phyloP scores from a whole-genome alignment of 1,140 invertebrate species.

The Bombus fervidus region DNA sequence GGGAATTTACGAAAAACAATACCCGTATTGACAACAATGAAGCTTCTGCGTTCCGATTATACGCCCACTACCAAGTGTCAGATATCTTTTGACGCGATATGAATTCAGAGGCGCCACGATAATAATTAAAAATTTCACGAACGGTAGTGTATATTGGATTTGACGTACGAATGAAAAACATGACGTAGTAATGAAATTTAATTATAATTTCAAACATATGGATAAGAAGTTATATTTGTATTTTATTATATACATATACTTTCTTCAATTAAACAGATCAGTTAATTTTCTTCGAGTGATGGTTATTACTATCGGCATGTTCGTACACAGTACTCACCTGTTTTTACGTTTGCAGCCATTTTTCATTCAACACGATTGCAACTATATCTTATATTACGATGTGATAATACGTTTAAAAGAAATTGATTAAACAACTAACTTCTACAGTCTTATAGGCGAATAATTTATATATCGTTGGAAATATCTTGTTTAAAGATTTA shows the following conservation, averaged over 20 bases:
- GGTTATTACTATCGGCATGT: constrained; percentile 23
- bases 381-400: constrained; percentile 18
- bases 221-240: not conserved
- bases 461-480: not conserved
- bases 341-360: constrained; percentile 76
- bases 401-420: constrained; percentile 17
- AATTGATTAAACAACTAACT: constrained; percentile 11
- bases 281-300: not conserved
- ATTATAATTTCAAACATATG: not conserved
- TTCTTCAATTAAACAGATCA: not conserved
- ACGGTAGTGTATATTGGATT: not conserved
- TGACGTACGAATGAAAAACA: constrained; percentile 5
- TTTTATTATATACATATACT: not conserved
- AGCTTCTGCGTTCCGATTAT: constrained; percentile 8
- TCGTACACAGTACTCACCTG: constrained; percentile 71
- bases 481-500: not conserved
- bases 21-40: not conserved
- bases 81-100: not conserved
- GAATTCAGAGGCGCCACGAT: constrained; percentile 8
- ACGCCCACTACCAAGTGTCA: constrained; percentile 33
- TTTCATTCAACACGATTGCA: constrained; percentile 58
- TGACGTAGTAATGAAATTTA: constrained; percentile 30
- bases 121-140: constrained; percentile 14
- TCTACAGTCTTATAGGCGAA: not conserved
- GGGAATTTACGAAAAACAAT: constrained; percentile 3